Percentiles rank a stretch among this genome's conserved stretches.
phyloP scores from a whole-genome alignment of 2,888 invertebrate genomes.

The Scrobipalpa atriplicella region DNA sequence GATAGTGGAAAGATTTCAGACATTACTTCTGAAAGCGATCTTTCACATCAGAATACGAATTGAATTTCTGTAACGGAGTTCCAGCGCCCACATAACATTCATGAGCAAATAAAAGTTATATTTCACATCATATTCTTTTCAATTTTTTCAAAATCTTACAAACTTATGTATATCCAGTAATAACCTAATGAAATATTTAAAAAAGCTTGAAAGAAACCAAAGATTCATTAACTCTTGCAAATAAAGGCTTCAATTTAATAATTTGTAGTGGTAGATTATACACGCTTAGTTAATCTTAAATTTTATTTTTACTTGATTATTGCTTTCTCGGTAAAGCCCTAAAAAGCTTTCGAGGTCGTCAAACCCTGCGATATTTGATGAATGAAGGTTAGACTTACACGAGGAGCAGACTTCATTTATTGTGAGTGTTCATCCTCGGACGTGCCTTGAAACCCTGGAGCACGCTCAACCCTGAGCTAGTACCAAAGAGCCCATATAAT shows the following conservation, averaged over 20 bases:
- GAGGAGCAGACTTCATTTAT: slow-evolving; percentile 26
- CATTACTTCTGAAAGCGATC: slow-evolving; percentile 37
- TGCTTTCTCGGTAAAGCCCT: slow-evolving; percentile 21
- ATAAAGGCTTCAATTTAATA: neutral
- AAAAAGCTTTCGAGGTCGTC: slow-evolving; percentile 19
- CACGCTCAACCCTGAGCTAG: slow-evolving; percentile 31
- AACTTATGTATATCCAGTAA: too few species aligned
- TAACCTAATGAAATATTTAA: too few species aligned
- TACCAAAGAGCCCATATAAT: slow-evolving; percentile 63
- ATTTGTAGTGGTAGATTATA: neutral
- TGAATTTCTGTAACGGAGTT: slow-evolving; percentile 57
- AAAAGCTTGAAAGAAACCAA: too few species aligned
- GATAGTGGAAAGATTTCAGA: slow-evolving; percentile 34
- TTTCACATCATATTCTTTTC: neutral
- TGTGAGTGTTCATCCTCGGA: slow-evolving; percentile 42
- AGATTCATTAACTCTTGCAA: too few species aligned
- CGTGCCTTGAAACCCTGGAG: slow-evolving; percentile 59
- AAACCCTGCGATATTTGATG: slow-evolving; percentile 14
- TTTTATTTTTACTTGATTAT: slow-evolving; percentile 6
- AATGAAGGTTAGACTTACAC: slow-evolving; percentile 31
- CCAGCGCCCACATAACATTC: slow-evolving; percentile 18
- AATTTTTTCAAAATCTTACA: too few species aligned
- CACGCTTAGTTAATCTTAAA: neutral
- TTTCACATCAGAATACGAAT: slow-evolving; percentile 43
- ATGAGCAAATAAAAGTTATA: slow-evolving; percentile 1